phyloP scores from a whole-genome alignment of 2,113 vertebrate genomes.

The Arothron firmamentum region DNA sequence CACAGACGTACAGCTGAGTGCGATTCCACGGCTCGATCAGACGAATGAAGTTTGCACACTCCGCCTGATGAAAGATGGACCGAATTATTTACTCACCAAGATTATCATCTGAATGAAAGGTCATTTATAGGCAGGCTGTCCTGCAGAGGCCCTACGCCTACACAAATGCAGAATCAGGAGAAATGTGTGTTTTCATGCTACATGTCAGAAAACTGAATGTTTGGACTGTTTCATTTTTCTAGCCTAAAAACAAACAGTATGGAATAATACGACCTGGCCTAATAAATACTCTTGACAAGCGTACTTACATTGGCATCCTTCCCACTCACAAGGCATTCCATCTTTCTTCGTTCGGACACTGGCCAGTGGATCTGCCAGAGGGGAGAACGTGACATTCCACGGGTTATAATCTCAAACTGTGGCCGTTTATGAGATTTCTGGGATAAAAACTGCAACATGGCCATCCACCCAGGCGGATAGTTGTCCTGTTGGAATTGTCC shows the following conservation, averaged over 20 bases:
- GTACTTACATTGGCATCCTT: conserved; percentile 94
- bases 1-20: conserved; percentile 93
- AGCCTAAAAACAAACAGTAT: conserved; percentile 18
- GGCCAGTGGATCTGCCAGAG: conserved; percentile 92
- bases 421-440: conserved; percentile 44
- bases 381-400: conserved; percentile 41
- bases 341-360: conserved; percentile 87
- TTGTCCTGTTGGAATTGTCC: conserved; percentile 44
- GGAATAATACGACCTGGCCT: conserved; percentile 10
- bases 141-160: too few species aligned
- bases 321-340: conserved; percentile 91
- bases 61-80: conserved; percentile 75
- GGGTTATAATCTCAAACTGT: conserved; percentile 46
- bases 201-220: background rate
- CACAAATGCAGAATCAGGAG: conserved; percentile 14
- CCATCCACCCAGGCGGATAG: conserved; percentile 53
- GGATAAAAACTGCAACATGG: conserved; percentile 33
- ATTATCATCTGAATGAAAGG: conserved; percentile 4
- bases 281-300: conserved; percentile 7
- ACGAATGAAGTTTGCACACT: conserved; percentile 96
- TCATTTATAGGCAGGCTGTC: conserved; percentile 17
- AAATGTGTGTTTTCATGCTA: background rate
- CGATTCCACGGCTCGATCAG: conserved; percentile 98
- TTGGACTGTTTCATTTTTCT: conserved; percentile 5
- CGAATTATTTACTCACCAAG: conserved; percentile 1